These are phyloP conservation scores for Plecturocebus donacophilus DNA, from an alignment of 2,113 vertebrate species.

Conservation along the genomic window DNA sequence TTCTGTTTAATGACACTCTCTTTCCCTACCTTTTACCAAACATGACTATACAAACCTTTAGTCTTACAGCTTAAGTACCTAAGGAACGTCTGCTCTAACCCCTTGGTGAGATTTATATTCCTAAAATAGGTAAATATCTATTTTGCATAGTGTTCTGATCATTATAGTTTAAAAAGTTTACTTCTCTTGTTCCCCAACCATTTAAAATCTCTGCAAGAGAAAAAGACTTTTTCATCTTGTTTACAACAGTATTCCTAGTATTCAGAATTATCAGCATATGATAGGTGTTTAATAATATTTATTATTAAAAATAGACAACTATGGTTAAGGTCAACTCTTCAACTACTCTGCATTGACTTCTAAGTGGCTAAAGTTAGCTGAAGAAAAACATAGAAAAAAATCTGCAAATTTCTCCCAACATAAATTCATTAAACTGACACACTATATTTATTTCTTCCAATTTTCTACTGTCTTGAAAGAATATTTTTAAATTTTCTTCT, in stretches of 20 bases:
- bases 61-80: neutral
- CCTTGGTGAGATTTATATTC: neutral
- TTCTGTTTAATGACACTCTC: neutral
- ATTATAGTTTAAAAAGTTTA: neutral
- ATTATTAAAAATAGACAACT: neutral
- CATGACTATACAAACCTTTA: neutral
- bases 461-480: neutral
- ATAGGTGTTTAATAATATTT: neutral
- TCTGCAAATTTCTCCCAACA: neutral
- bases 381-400: neutral
- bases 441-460: neutral
- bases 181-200: neutral
- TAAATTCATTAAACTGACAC: neutral
- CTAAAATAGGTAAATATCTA: neutral
- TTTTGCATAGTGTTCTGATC: neutral
- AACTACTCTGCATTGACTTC: neutral
- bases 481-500: neutral
- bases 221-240: neutral
- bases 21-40: neutral
- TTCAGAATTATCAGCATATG: neutral
- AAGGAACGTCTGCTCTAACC: neutral
- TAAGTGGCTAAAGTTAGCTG: neutral
- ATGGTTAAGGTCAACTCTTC: neutral
- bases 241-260: neutral
- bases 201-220: neutral